Evolutionary conservation across 1,140 invertebrate species (phyloP), one percentile per base, ranked within the genome.

Genomic region (Aporrectodea caliginosa): DNA sequence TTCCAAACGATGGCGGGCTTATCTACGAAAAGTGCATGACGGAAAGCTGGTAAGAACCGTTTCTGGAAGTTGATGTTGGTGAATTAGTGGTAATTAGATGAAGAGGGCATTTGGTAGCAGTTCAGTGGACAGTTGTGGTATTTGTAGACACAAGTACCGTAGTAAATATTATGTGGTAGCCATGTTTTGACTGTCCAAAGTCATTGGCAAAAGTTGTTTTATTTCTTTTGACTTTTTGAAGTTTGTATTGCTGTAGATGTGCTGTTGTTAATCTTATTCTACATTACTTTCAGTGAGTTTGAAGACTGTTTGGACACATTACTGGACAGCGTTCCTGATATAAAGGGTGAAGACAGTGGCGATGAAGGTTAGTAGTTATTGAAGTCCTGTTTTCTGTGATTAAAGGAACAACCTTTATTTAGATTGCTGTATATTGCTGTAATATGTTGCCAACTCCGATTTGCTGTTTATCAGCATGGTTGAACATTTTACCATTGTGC

Each of bases 1-100:
- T 97, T 87, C 93, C 94, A 35, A 83, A 83, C 73, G 87, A 88
- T 75, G 92, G 91, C 1, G 92, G 92, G 16, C 90, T 91, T 71
- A 87, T 91, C 69, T 95, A 95, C 86, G 93, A 95, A 86, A 94
- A 94, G 86, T 94, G 93, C 85, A 94, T 94, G 79, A 80, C 87
- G 1, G 86, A 76, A 2, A 35, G 43, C 33, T 32, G 43, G 34
- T 35, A 76, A 27, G 33, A 14, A 43, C 32, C 43, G 0, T 35
- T n/a, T 14, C 33, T 31, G 16, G 6, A 22, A 31, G 27, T 29
- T 72, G 2, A 27, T 2, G 2, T 72, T 72, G 14, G n/a, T 72
- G 14, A 16, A 14, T 68, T 68, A 16, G 14, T n/a, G 14, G 14
- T 68, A 14, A n/a, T 68, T n/a, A n/a, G 58, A 68, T 68, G 14